Conservation (phyloP, 2,113 vertebrate genomes). For the Python bivittatus region DNA sequence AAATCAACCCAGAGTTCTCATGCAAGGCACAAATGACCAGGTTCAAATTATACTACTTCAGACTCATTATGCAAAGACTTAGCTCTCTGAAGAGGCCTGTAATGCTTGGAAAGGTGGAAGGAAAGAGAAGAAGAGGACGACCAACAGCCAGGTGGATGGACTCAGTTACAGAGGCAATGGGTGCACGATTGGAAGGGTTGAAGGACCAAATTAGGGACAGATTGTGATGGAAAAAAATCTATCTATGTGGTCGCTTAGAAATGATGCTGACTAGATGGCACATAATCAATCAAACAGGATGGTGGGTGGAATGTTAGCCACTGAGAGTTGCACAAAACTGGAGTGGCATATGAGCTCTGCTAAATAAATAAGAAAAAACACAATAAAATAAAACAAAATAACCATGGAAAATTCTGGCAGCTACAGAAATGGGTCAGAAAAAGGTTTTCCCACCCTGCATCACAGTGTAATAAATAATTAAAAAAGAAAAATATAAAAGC, state of each 20-base stretch:
- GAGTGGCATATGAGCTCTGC: neutral
- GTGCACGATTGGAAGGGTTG: neutral
- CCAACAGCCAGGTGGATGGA: neutral
- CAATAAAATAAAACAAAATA: neutral
- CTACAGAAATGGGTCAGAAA: neutral
- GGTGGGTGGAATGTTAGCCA: neutral
- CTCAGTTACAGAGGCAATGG: neutral
- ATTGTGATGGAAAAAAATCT: neutral
- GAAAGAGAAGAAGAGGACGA: neutral
- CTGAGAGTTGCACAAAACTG: neutral
- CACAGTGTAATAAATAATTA: neutral
- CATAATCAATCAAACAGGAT: neutral
- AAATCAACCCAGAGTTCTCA: neutral
- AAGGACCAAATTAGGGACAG: neutral
- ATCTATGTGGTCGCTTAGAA: neutral
- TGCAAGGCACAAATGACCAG: neutral
- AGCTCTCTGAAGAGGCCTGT: neutral
- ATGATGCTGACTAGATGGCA: neutral
- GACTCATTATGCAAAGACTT: neutral
- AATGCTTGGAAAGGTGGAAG: neutral
- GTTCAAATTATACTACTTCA: neutral
- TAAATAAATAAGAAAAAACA: neutral
- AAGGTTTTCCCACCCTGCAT: neutral
- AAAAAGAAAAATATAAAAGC: neutral
- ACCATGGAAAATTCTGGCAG: neutral